Percentiles rank a stretch among this genome's conserved stretches.
Conservation (phyloP, 2,113 vertebrate genomes). For the Atrichornis clamosus region DNA sequence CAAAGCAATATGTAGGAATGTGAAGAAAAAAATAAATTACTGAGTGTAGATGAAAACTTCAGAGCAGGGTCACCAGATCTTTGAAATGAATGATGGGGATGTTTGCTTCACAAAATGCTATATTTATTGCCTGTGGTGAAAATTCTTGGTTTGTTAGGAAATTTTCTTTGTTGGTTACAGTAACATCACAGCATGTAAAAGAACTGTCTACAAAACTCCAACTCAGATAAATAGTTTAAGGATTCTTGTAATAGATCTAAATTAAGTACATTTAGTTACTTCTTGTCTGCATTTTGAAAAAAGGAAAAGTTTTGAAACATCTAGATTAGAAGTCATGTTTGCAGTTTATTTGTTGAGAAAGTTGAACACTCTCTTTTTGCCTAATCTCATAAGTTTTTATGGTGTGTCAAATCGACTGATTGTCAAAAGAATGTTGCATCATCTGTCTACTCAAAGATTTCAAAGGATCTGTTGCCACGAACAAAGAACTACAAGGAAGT, state of each 20-base stretch:
- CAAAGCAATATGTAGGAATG: background rate
- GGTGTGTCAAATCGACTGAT: rapidly evolving
- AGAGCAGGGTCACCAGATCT: background rate
- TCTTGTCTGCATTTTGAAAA: background rate
- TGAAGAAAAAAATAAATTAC: background rate
- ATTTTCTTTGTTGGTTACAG: background rate
- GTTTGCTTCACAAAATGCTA: background rate
- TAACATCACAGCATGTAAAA: background rate
- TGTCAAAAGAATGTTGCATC: background rate
- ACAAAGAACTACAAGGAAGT: background rate
- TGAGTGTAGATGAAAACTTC: background rate
- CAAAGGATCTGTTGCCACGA: background rate
- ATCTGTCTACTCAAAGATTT: background rate
- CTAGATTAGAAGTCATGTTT: background rate
- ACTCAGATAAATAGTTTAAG: background rate
- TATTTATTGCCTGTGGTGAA: background rate
- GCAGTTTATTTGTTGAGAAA: background rate
- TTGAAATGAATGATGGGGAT: background rate
- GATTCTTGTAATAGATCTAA: background rate
- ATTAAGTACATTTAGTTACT: background rate
- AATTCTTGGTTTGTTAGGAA: background rate
- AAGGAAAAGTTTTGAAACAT: background rate
- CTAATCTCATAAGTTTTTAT: background rate
- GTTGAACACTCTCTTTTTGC: background rate
- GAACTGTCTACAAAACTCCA: background rate